Percentiles rank a stretch among this genome's conserved stretches.
These are phyloP conservation scores for Cotesia glomerata DNA, from an alignment of 1,140 invertebrate genomes.

Conservation along the genomic window DNA sequence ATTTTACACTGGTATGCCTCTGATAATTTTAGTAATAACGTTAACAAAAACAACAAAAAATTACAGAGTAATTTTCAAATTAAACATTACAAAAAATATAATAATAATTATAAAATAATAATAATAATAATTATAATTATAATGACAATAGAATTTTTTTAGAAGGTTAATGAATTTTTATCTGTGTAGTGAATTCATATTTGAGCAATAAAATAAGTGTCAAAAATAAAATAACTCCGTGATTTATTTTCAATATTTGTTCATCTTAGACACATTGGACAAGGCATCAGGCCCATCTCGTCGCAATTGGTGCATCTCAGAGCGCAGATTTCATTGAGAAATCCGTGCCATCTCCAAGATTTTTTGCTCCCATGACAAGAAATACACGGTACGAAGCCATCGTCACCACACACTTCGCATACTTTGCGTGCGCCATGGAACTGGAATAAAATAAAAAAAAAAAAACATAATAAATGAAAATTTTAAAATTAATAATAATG, in stretches of 20 bases:
- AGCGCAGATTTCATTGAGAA: background rate
- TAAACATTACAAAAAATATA: background rate
- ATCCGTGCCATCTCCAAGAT: conserved; percentile 1
- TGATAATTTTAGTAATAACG: background rate
- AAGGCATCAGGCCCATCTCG: background rate
- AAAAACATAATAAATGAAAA: background rate
- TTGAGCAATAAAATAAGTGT: background rate
- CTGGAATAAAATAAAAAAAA: background rate
- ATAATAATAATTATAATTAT: too few species aligned
- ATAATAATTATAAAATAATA: too few species aligned
- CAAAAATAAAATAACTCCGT: background rate
- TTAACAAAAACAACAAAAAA: background rate
- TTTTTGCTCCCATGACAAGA: conserved; percentile 4
- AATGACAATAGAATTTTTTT: too few species aligned
- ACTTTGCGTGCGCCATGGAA: background rate
- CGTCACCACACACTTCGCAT: background rate
- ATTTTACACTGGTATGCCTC: background rate
- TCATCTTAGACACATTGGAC: background rate
- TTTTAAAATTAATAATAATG: too few species aligned
- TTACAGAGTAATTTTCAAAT: background rate
- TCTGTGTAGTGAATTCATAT: background rate
- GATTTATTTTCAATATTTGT: background rate
- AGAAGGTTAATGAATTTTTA: too few species aligned
- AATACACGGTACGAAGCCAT: background rate
- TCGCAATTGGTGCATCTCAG: conserved; percentile 1